Evolutionary conservation across 2,797 vertebrate species (phyloP), one percentile per base, ranked within the genome.

Genomic region (Mus spretus): DNA sequence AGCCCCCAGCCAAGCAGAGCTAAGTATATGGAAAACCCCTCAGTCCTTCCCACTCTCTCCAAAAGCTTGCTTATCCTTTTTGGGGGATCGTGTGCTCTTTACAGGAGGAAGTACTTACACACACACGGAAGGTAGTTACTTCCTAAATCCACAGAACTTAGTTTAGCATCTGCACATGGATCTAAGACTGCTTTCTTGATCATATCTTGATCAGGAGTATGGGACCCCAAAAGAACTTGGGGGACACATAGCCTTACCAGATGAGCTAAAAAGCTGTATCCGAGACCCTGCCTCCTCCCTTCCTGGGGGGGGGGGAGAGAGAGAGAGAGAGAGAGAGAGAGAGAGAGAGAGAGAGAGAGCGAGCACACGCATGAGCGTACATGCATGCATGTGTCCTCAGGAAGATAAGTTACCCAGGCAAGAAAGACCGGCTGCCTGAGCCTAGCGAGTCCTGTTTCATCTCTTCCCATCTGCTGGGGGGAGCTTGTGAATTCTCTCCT

Each of bases 401-500:
- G 65, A 37, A 61, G 57, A 67, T 22, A 37, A 13, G 57, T 47
- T 20, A 53, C 70, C 37, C 50, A 19, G 70, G 81, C 11, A 26
- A 77, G 85, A 78, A 70, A 31, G 10, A 40, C 22, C 3, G 6
- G 44, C 19, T 6, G 20, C 59, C 82, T 37, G 63, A 13, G 59
- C 40, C 19, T 57, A 50, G 47, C 17, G n/a, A 34, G 89, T 19
- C 24, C 55, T 72, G 40, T 11, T 50, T 53, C 6, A 0, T 37
- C 47, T 81, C 79, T 61, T 85, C 28, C 24, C 67, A 14, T 72
- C 77, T 44, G 74, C n/a, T 61, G 20, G 44, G 31, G 37, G n/a
- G 47, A 37, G 74, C 78, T 78, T 44, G 24, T 96, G 93, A 96
- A 31, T 65, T 93, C 70, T 80, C n/a, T 87, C 65, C 72, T 44